Percentiles rank a stretch among this genome's conserved stretches.
Conservation (phyloP, 2,113 vertebrate genomes). For the Ahaetulla prasina region DNA sequence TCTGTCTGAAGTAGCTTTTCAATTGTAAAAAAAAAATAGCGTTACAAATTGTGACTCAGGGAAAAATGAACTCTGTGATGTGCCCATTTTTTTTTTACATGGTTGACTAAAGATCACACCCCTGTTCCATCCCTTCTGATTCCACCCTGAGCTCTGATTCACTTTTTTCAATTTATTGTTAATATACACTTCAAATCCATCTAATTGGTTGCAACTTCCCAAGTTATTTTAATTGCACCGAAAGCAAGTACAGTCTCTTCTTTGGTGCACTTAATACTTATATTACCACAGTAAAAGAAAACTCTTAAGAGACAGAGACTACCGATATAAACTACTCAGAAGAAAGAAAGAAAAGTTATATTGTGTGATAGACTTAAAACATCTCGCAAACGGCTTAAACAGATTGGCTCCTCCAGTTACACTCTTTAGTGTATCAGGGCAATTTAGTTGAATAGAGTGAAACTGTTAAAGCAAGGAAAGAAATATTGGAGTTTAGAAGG, state of each 20-base stretch:
- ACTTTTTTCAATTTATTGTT: neutral
- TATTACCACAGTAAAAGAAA: neutral
- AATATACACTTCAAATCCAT: slow-evolving; percentile 4
- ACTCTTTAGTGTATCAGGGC: neutral
- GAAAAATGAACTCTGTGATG: neutral
- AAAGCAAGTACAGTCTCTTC: neutral
- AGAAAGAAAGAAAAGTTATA: neutral
- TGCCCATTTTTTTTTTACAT: neutral
- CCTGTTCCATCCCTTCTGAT: neutral
- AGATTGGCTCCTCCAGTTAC: neutral
- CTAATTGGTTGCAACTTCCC: neutral
- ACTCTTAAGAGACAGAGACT: neutral
- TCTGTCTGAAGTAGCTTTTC: neutral
- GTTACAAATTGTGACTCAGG: neutral
- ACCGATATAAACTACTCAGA: neutral
- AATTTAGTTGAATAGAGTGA: neutral
- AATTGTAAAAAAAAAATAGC: neutral
- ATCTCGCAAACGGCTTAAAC: neutral
- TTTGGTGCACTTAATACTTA: neutral
- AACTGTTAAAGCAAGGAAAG: neutral
- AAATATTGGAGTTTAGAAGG: neutral
- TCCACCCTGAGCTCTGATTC: neutral
- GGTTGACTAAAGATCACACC: neutral
- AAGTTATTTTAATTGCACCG: slow-evolving; percentile 16
- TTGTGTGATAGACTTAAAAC: neutral